These are phyloP conservation scores for Grallaria varia DNA, from an alignment of 2,113 vertebrate genomes.

Conservation along the genomic window DNA sequence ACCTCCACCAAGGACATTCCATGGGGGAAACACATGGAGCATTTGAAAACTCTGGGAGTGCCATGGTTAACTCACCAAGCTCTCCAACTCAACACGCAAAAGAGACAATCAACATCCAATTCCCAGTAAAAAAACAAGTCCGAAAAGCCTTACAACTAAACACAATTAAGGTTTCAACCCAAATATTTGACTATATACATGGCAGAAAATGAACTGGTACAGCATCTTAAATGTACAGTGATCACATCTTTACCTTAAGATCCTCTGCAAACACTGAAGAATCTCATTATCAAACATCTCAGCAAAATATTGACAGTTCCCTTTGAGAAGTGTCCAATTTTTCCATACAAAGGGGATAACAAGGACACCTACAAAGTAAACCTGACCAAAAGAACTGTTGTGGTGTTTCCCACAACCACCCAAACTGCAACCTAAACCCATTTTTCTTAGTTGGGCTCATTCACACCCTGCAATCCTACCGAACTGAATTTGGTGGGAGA, in stretches of 20 bases:
- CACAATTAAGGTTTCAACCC: not conserved
- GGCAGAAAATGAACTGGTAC: not conserved
- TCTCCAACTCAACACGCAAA: not conserved
- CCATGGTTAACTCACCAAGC: not conserved
- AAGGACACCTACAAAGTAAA: not conserved
- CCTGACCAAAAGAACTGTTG: not conserved
- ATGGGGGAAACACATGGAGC: not conserved
- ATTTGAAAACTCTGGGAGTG: not conserved
- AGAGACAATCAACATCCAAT: not conserved
- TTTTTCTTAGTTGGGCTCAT: not conserved
- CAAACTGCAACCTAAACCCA: not conserved
- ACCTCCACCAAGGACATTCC: fast-evolving
- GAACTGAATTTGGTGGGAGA: not conserved
- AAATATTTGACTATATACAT: not conserved
- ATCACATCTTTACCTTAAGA: not conserved
- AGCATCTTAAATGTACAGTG: not conserved
- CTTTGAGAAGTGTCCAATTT: not conserved
- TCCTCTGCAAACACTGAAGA: not conserved
- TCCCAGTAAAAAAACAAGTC: not conserved
- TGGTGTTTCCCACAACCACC: not conserved
- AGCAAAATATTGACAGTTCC: not conserved
- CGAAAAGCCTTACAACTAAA: not conserved
- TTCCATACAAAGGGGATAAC: not conserved
- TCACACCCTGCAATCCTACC: no score
- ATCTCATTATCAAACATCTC: not conserved